These are phyloP conservation scores for Trididemnum clinides DNA, from an alignment of 23 tunicate species.

Conservation along the genomic window DNA sequence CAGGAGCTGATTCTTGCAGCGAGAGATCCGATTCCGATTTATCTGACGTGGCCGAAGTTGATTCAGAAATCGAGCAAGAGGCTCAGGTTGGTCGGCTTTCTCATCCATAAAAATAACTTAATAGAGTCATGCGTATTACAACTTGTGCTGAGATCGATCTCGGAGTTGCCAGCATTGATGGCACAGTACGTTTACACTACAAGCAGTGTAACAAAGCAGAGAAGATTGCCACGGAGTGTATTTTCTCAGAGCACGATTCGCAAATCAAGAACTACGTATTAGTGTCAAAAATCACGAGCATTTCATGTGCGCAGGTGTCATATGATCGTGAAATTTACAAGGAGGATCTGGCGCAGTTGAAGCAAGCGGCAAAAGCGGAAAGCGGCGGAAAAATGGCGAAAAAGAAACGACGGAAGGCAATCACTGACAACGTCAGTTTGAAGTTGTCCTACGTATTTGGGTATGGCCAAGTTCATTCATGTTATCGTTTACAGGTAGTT, in stretches of 20 bases:
- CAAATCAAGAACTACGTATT: too few species aligned
- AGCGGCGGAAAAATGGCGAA: not conserved
- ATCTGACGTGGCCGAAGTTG: slow-evolving; percentile 93
- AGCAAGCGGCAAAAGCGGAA: slow-evolving; percentile 35
- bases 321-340: slow-evolving; percentile 87
- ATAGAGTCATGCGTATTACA: too few species aligned
- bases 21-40: slow-evolving; percentile 83
- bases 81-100: too few species aligned
- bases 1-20: slow-evolving; percentile 62
- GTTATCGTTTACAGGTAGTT: too few species aligned
- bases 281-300: not conserved
- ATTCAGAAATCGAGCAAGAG: slow-evolving; percentile 92
- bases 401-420: slow-evolving; percentile 36
- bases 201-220: too few species aligned
- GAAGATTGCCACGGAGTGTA: too few species aligned
- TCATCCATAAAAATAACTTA: too few species aligned
- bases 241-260: too few species aligned
- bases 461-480: slow-evolving; percentile 23
- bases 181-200: too few species aligned
- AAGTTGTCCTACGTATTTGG: slow-evolving; percentile 78
- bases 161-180: too few species aligned
- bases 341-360: slow-evolving; percentile 62
- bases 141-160: too few species aligned
- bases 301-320: slow-evolving; percentile 4
- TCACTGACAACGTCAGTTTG: slow-evolving; percentile 48